These are phyloP conservation scores for Neomorphus geoffroyi DNA, from an alignment of 2,797 vertebrate species.

Conservation along the genomic window DNA sequence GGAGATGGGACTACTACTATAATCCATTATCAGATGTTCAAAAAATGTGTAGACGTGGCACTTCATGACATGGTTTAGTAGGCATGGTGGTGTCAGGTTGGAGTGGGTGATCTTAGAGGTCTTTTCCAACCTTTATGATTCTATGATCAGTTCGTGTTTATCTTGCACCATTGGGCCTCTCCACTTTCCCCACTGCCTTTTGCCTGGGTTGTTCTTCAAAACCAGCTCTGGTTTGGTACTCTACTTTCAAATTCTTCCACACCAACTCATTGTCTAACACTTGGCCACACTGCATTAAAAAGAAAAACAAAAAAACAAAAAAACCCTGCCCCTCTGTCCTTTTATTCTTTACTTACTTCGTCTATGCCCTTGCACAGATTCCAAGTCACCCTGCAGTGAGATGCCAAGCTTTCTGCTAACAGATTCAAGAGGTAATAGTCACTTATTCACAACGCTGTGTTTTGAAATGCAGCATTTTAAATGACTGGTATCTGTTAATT, in stretches of 20 bases:
- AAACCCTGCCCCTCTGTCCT: not conserved
- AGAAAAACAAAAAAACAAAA: not conserved
- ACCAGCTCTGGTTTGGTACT: not conserved
- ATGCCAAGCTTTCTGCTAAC: not conserved
- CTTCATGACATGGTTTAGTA: too few species aligned
- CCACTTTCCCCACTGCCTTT: not conserved
- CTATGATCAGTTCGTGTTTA: not conserved
- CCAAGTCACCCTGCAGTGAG: not conserved
- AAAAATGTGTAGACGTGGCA: too few species aligned
- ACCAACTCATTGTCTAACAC: not conserved
- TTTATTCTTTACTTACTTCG: not conserved
- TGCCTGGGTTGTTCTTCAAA: not conserved
- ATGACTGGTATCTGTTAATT: not conserved
- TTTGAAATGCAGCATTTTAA: not conserved
- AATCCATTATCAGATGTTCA: too few species aligned
- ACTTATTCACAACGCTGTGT: not conserved
- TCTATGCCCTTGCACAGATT: not conserved
- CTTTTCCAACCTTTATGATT: too few species aligned
- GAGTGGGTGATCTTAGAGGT: too few species aligned
- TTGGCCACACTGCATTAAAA: not conserved
- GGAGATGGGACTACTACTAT: accelerated
- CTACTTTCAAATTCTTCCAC: not conserved
- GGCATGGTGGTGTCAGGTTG: too few species aligned
- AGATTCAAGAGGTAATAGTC: not conserved
- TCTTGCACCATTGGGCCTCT: not conserved